These are phyloP conservation scores for Stichodactyla mertensii DNA, from an alignment of 64 coral and sea anemone species.

Conservation along the genomic window DNA sequence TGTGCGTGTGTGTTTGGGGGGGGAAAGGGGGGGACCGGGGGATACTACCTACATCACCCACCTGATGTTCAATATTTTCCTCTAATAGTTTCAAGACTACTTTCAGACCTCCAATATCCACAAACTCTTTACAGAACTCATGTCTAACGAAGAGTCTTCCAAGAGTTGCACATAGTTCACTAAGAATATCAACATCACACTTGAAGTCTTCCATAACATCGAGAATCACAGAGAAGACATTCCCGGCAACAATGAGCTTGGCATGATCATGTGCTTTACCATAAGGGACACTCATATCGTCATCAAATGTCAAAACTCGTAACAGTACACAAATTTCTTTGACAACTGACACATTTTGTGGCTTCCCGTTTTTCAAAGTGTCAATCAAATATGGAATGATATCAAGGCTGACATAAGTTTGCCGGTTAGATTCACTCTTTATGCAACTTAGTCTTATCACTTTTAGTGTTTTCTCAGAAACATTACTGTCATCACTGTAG, in stretches of 20 bases:
- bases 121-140: conserved; percentile 88
- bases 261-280: conserved; percentile 91
- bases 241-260: conserved; percentile 76
- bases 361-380: conserved; percentile 40
- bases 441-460: conserved; percentile 45
- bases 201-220: conserved; percentile 31
- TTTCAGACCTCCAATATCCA: conserved; percentile 71
- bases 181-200: conserved; percentile 38
- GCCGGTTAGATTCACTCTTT: conserved; percentile 83
- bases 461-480: conserved; percentile 49
- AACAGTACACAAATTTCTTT: conserved; percentile 66
- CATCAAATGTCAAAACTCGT: conserved; percentile 84
- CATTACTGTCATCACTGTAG: background rate
- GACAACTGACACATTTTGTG: background rate
- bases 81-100: conserved; percentile 62
- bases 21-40: too few relatives aligned
- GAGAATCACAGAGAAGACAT: conserved; percentile 59
- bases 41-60: background rate
- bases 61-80: conserved; percentile 68
- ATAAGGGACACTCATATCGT: conserved; percentile 86
- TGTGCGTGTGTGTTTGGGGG: too few relatives aligned
- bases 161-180: conserved; percentile 77
- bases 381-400: conserved; percentile 59
- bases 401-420: conserved; percentile 65
- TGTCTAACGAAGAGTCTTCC: conserved; percentile 71